Evolutionary conservation across 2,888 invertebrate genomes (phyloP).

Genomic region (Callimorpha dominula): DNA sequence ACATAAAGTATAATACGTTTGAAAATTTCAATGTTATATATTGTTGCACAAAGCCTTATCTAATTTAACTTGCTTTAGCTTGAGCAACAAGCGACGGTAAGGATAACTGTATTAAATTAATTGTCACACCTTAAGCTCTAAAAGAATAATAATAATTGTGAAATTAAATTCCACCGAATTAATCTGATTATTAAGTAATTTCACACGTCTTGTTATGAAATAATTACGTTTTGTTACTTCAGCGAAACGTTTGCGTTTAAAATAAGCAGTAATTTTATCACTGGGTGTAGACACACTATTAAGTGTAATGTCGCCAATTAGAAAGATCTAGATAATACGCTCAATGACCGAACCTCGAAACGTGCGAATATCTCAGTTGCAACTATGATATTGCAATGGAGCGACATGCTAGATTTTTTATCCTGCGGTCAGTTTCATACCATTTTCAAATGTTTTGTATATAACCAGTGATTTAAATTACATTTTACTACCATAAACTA

Average conservation of each 20-base stretch:
- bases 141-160: background rate
- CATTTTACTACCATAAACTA: constrained; percentile 5
- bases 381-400: constrained; percentile 83
- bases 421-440: constrained; percentile 77
- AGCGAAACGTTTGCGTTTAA: constrained; percentile 30
- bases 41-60: background rate
- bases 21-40: background rate
- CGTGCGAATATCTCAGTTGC: constrained; percentile 77
- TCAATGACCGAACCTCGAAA: constrained; percentile 69
- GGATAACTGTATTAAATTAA: background rate
- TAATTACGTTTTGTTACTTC: constrained; percentile 21
- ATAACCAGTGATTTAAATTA: constrained; percentile 31
- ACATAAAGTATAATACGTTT: background rate
- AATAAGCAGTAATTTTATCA: constrained; percentile 27
- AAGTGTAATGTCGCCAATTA: constrained; percentile 45
- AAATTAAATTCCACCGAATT: constrained; percentile 6
- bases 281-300: constrained; percentile 34
- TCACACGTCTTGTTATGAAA: constrained; percentile 18
- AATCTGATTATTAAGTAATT: constrained; percentile 9
- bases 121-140: background rate
- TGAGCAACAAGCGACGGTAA: background rate
- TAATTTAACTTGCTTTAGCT: too few species aligned
- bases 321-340: constrained; percentile 71
- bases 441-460: constrained; percentile 34
- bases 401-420: constrained; percentile 83